phyloP scores from a whole-genome alignment of 1,140 invertebrate genomes.

The Drosophila nasuta region DNA sequence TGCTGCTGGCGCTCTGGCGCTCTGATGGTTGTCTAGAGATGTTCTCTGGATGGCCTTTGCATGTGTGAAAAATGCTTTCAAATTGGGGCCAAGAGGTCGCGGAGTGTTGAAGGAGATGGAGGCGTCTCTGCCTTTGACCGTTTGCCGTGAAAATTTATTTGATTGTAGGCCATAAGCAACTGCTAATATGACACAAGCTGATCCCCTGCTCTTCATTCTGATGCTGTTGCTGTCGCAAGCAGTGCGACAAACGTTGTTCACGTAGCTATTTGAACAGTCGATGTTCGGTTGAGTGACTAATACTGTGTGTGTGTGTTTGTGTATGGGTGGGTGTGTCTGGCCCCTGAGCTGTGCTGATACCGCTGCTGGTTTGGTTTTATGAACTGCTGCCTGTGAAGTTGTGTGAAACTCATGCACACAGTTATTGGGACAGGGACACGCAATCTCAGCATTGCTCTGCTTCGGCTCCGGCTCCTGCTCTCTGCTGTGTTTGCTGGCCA shows the following conservation, averaged over 20 bases:
- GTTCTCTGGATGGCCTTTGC: conserved; percentile 33
- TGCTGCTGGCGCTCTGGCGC: conserved; percentile 9
- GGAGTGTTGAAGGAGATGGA: not conserved
- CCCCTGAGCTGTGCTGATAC: conserved; percentile 26
- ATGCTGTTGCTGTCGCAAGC: conserved; percentile 8
- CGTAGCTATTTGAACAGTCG: conserved; percentile 35
- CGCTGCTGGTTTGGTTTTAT: conserved; percentile 78
- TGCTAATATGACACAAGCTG: conserved; percentile 80
- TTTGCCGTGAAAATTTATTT: conserved; percentile 81
- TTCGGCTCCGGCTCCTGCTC: not conserved
- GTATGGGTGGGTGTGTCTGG: conserved; percentile 44
- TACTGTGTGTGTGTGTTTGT: conserved; percentile 1
- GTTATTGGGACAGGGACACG: conserved; percentile 55
- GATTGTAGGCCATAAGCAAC: conserved; percentile 80
- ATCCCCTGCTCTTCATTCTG: conserved; percentile 32
- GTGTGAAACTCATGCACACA: conserved; percentile 29
- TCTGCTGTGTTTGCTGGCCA: conserved; percentile 71
- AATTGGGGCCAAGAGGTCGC: conserved; percentile 58
- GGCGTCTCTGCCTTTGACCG: conserved; percentile 70
- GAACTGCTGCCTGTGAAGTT: conserved; percentile 78
- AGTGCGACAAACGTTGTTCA: conserved; percentile 27
- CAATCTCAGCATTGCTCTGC: conserved; percentile 67
- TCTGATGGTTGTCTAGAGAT: conserved; percentile 8
- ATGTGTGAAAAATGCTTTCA: conserved; percentile 63
- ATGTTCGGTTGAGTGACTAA: conserved; percentile 31